phyloP scores from a whole-genome alignment of 2,888 invertebrate genomes.

The Ophioninae sp. region DNA sequence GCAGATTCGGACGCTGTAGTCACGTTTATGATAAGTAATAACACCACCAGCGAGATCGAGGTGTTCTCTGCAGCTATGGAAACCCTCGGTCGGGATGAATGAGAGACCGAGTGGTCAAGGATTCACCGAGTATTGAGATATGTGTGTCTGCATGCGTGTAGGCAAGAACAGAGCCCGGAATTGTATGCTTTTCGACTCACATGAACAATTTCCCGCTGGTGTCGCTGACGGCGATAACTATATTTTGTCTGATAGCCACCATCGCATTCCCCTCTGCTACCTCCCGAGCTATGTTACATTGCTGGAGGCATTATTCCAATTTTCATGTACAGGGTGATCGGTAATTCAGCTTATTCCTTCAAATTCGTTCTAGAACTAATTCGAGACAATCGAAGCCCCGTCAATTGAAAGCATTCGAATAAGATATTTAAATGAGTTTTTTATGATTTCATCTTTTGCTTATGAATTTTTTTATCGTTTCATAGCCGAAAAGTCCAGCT shows the following conservation, averaged over 20 bases:
- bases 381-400: too few relatives aligned
- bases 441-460: too few relatives aligned
- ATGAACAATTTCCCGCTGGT: conserved; percentile 42
- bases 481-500: too few relatives aligned
- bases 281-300: conserved; percentile 29
- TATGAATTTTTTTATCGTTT: too few relatives aligned
- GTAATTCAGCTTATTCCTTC: too few relatives aligned
- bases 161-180: conserved; percentile 26
- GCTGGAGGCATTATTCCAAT: conserved; percentile 10
- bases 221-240: conserved; percentile 56
- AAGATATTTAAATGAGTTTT: too few relatives aligned
- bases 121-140: conserved; percentile 38
- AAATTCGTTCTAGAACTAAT: too few relatives aligned
- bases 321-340: background rate
- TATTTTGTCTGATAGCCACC: conserved; percentile 57
- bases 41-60: conserved; percentile 19
- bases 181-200: conserved; percentile 50
- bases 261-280: conserved; percentile 38
- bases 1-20: conserved; percentile 66
- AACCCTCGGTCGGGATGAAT: conserved; percentile 56
- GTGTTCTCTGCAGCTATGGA: conserved; percentile 67
- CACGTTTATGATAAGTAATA: conserved; percentile 50
- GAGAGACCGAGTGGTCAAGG: conserved; percentile 12
- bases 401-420: too few relatives aligned
- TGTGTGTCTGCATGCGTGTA: background rate